Evolutionary conservation across 2,113 vertebrate species (phyloP).

Genomic region (Oenanthe melanoleuca): DNA sequence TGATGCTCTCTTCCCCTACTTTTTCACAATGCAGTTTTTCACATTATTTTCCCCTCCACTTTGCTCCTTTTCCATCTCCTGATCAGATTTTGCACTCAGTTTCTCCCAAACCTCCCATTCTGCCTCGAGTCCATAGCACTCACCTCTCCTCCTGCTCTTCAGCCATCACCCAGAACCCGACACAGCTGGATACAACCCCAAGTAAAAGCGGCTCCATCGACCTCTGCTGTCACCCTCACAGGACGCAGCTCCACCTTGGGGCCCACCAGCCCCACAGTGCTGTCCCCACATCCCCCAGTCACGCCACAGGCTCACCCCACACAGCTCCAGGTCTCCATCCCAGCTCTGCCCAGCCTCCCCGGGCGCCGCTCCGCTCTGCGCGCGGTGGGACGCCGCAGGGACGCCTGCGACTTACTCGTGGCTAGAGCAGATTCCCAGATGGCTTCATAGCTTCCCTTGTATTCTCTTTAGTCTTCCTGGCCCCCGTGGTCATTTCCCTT

Average conservation of each 20-base stretch:
- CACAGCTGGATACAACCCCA: background rate
- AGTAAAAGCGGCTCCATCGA: background rate
- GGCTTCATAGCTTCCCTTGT: slow-evolving; percentile 56
- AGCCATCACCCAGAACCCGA: fast-evolving
- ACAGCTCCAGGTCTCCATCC: background rate
- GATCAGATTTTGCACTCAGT: background rate
- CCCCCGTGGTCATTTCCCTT: slow-evolving; percentile 39
- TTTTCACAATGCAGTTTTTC: background rate
- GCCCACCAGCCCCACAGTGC: background rate
- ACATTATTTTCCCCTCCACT: background rate
- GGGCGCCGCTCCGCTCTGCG: background rate
- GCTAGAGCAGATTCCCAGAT: slow-evolving; percentile 64
- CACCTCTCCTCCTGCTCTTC: fast-evolving
- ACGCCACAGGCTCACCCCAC: background rate
- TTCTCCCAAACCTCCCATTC: background rate
- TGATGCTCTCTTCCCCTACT: background rate
- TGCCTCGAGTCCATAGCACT: background rate
- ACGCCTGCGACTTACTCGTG: background rate
- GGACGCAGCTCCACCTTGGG: background rate
- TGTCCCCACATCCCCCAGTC: background rate
- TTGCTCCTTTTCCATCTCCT: background rate
- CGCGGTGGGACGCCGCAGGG: background rate
- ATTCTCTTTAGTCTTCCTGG: slow-evolving; percentile 63
- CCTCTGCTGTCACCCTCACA: background rate
- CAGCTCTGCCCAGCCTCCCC: background rate